Base-by-base conservation (phyloP, 2,888 invertebrate genomes). In the Zootermopsis nevadensis region DNA sequence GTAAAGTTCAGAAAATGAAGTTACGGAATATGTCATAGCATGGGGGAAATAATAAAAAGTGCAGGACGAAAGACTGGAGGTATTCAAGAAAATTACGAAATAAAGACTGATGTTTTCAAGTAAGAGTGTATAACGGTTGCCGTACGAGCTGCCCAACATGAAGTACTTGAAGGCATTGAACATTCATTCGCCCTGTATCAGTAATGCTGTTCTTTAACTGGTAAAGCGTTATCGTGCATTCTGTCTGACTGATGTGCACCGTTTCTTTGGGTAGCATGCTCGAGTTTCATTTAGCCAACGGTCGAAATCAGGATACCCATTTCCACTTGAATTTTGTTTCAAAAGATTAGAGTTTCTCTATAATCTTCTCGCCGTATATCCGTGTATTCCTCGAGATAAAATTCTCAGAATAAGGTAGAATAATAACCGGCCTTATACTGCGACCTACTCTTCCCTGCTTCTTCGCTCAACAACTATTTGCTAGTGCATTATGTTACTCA, bases 391-490 rank as follows among this genome's bases (percentile, higher is more conserved):
- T 19, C 12, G 69, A 33, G 33, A 69, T 33, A 33, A 33, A 19
- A 33, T 69, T 33, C 22, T 69, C 69, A 69, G 33, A 60, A 69
- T 31, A 30, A 69, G 69, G 33, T 31, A 27, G 69, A 69, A 69
- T 69, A 33, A 69, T 69, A 69, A 69, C 19, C 31, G 22, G 33
- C 31, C 31, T 69, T 30, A 66, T 7, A 69, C 33, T 69, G 33
- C 22, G 69, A 33, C 22, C 22, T 31, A 33, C 2, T 33, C 31
- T 2, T 33, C 69, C 69, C 19, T 33, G 1, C 31, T 33, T 22
- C 22, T 33, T 10, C 69, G 7, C 69, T 15, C 69, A 2, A 19
- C 30, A 69, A 69, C 69, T 33, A 31, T 33, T 69, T 69, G 19
- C 31, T 33, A 33, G 66, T 66, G 10, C 66, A 66, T 66, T 66